Percentiles rank a stretch among this genome's conserved stretches.
Evolutionary conservation across 2,797 vertebrate genomes (phyloP).

Genomic region (Siniperca obscura): DNA sequence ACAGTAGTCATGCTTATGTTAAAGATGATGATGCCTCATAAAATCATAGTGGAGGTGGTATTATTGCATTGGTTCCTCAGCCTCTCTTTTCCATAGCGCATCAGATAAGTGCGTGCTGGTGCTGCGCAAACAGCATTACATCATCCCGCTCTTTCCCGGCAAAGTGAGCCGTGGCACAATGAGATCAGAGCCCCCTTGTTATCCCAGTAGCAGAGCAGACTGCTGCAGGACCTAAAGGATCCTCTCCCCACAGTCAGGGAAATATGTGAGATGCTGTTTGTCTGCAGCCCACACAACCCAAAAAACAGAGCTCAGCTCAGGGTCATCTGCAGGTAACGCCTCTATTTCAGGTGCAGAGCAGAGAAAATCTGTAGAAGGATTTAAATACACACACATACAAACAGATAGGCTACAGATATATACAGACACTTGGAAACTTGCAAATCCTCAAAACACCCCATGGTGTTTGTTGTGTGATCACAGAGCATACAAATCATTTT

Average conservation of each 20-base stretch:
- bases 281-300: conserved; percentile 54
- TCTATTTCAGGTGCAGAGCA: conserved; percentile 71
- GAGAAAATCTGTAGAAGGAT: conserved; percentile 44
- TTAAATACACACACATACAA: conserved; percentile 47
- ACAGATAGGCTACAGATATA: conserved; percentile 46
- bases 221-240: conserved; percentile 76
- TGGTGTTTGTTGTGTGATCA: conserved; percentile 75
- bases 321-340: conserved; percentile 79
- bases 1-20: conserved; percentile 55
- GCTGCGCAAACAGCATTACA: conserved; percentile 82
- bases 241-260: conserved; percentile 61
- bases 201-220: conserved; percentile 72
- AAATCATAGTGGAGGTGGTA: conserved; percentile 52
- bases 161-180: conserved; percentile 71
- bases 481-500: conserved; percentile 75
- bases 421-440: conserved; percentile 58
- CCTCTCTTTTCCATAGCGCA: conserved; percentile 28
- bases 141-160: conserved; percentile 82
- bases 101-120: conserved; percentile 78
- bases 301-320: conserved; percentile 46
- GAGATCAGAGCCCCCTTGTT: conserved; percentile 78
- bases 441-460: conserved; percentile 58
- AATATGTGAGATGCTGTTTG: conserved; percentile 63
- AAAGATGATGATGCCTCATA: conserved; percentile 56
- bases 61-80: conserved; percentile 58